Evolutionary conservation across 2,888 invertebrate species (phyloP).

Genomic region (Mythimna albipuncta): DNA sequence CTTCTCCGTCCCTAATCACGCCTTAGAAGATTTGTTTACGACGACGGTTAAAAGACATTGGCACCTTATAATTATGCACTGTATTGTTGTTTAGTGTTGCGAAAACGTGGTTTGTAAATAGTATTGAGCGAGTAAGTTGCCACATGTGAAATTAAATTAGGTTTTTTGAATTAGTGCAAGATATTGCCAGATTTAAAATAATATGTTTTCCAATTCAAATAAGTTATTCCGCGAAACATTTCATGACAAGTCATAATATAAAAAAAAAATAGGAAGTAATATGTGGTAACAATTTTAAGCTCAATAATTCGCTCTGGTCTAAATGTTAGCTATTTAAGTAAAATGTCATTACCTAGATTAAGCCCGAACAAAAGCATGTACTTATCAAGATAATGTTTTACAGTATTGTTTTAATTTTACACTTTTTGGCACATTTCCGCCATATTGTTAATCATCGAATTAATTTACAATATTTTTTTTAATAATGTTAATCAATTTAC

Average conservation of each 20-base stretch:
- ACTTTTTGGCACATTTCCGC: slow-evolving; percentile 33
- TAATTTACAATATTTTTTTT: slow-evolving; percentile 25
- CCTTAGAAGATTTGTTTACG: slow-evolving; percentile 10
- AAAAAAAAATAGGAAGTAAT: neutral
- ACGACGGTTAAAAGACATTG: slow-evolving; percentile 36
- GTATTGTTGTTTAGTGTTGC: slow-evolving; percentile 26
- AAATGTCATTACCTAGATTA: slow-evolving; percentile 36
- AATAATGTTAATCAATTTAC: slow-evolving; percentile 11
- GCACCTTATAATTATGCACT: slow-evolving; percentile 49
- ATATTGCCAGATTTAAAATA: slow-evolving; percentile 20
- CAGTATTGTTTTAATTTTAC: slow-evolving; percentile 25
- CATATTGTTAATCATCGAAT: slow-evolving; percentile 41
- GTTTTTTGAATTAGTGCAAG: neutral
- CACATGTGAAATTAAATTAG: slow-evolving; percentile 17
- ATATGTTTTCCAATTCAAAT: neutral
- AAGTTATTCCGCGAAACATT: neutral
- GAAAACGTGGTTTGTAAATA: slow-evolving; percentile 32
- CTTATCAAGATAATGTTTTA: slow-evolving; percentile 43
- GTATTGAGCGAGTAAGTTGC: slow-evolving; percentile 15
- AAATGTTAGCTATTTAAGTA: slow-evolving; percentile 46
- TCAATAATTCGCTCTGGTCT: slow-evolving; percentile 49
- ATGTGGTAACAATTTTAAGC: slow-evolving; percentile 31
- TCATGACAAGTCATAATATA: neutral
- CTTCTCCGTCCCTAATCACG: slow-evolving; percentile 26
- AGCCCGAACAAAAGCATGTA: slow-evolving; percentile 52